Conservation (phyloP, 2,888 invertebrate species). For the Patella depressa region DNA sequence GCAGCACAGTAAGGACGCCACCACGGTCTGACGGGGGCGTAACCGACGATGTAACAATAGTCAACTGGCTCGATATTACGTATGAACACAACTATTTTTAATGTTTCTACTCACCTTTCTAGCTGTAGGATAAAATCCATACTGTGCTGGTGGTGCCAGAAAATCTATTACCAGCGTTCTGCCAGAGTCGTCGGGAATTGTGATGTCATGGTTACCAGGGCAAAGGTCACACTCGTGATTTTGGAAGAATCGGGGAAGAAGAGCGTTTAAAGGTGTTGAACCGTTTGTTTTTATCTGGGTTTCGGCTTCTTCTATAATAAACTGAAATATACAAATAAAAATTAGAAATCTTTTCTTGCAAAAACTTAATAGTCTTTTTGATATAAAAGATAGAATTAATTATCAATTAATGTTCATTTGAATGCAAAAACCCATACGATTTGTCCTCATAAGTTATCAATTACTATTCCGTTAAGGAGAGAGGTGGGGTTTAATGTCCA, state of each 20-base stretch:
- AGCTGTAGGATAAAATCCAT: constrained; percentile 40
- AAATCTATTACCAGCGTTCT: constrained; percentile 43
- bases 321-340: constrained; percentile 32
- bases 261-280: constrained; percentile 40
- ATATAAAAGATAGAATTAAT: too few relatives aligned
- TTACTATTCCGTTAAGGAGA: too few relatives aligned
- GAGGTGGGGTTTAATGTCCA: too few relatives aligned
- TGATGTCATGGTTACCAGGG: constrained; percentile 37
- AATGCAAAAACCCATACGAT: too few relatives aligned
- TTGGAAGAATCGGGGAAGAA: constrained; percentile 39
- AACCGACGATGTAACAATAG: too few relatives aligned
- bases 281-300: constrained; percentile 36
- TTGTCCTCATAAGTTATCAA: too few relatives aligned
- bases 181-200: constrained; percentile 31
- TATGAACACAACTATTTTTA: neutral
- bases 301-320: constrained; percentile 40
- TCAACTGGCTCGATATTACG: too few relatives aligned
- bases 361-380: too few relatives aligned
- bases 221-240: constrained; percentile 43
- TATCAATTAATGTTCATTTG: too few relatives aligned
- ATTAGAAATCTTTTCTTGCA: too few relatives aligned
- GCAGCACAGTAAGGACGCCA: too few relatives aligned
- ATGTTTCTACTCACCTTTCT: constrained; percentile 26
- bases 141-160: constrained; percentile 40
- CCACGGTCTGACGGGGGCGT: too few relatives aligned